Evolutionary conservation across 2,888 invertebrate species (phyloP), one percentile per base, ranked within the genome.

Genomic region (Hypomecis punctinalis): DNA sequence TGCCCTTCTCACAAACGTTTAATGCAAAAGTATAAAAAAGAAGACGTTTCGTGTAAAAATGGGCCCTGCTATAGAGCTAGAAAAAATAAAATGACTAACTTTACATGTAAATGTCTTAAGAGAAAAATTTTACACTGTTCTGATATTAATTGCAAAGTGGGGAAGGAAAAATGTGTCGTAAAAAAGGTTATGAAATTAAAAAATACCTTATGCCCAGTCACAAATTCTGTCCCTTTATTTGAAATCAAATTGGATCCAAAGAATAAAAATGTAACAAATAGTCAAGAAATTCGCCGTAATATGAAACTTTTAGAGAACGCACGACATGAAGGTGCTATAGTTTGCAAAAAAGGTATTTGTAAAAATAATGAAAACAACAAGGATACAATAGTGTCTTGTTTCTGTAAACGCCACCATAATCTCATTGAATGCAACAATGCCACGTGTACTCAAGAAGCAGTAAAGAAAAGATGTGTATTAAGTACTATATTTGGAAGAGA

Each of bases 251-350:
- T 86, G 43, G 80, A 85, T 66, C 61, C 72, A 36, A 72, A 77
- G 39, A 72, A 72, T 42, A 82, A 84, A 81, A 75, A 76, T 61
- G 71, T 85, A 47, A 63, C 82, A 13, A 86, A 86, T 72, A 61
- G 77, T 6, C 63, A 75, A 13, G 80, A 84, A 76, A 73, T 84
- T 35, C 52, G 68, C 4, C 36, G 5, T 9, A 63, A 66, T 61
- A 75, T 33, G 76, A 78, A 69, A 69, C 76, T 36, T 45, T 69
- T 13, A 56, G 67, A 36, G 43, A 69, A 49, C 54, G 53, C 45
- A 48, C 74, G 47, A 55, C 54, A 33, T 53, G 64, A 57, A 62
- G 48, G 33, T 33, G 40, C 51, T 9, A 55, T 63, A 5, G 6
- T 48, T n/a, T 76, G 76, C 55, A 67, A 71, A 40, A 13, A 53